phyloP scores from a whole-genome alignment of 2,113 vertebrate species.

The Dipodomys stephensi region DNA sequence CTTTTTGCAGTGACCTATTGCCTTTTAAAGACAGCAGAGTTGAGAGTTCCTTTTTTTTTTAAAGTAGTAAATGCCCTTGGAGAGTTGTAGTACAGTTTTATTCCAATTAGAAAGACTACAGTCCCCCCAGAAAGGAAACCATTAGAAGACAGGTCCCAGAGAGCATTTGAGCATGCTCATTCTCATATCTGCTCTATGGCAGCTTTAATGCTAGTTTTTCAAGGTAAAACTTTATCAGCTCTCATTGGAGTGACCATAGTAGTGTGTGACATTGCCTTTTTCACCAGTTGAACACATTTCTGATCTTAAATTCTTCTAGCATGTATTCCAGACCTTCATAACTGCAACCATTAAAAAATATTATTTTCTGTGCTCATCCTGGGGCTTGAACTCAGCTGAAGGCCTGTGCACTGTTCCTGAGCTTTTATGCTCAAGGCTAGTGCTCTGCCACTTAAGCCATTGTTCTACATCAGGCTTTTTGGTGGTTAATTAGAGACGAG shows the following conservation, averaged over 20 bases:
- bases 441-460: no score
- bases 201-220: slow-evolving; percentile 76
- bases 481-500: no score
- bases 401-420: no score
- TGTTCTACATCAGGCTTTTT: no score
- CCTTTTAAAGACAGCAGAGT: slow-evolving; percentile 79
- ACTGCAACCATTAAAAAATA: no score
- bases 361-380: no score
- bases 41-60: slow-evolving; percentile 64
- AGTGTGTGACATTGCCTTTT: slow-evolving; percentile 26
- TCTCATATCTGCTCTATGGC: slow-evolving; percentile 61
- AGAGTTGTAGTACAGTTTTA: slow-evolving; percentile 74
- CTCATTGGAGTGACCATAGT: neutral
- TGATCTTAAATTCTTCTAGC: slow-evolving; percentile 53
- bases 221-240: neutral
- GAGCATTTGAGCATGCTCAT: slow-evolving; percentile 61
- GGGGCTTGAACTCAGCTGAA: no score
- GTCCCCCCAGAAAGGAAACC: slow-evolving; percentile 78
- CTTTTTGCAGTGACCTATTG: slow-evolving; percentile 81
- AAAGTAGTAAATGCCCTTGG: slow-evolving; percentile 78
- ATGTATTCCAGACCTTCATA: neutral
- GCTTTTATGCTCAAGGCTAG: no score
- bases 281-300: slow-evolving; percentile 3
- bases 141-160: slow-evolving; percentile 76
- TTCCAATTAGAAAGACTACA: slow-evolving; percentile 80